A percentile compares a stretch with the other conserved stretches of the same genome.
Evolutionary conservation across 2,113 vertebrate genomes (phyloP).

Genomic region (Amblyopsis rosae): DNA sequence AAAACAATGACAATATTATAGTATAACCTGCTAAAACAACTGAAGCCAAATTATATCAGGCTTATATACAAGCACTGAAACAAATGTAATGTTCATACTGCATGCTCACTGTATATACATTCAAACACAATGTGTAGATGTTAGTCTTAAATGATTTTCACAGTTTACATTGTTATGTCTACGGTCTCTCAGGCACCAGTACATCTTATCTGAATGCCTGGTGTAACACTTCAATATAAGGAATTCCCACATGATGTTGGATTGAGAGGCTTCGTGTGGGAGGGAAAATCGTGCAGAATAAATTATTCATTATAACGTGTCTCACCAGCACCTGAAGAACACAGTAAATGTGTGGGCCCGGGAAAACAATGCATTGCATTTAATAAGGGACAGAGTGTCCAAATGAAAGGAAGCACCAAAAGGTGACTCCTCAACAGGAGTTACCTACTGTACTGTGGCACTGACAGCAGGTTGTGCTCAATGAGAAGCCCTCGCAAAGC

Average conservation of each 20-base stretch:
- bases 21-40: too few relatives aligned
- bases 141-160: not conserved
- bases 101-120: not conserved
- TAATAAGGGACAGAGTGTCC: too few relatives aligned
- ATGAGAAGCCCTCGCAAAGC: not conserved
- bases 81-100: too few relatives aligned
- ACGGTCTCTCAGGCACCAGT: conserved; percentile 17
- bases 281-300: conserved; percentile 28
- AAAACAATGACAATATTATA: too few relatives aligned
- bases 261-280: conserved; percentile 34
- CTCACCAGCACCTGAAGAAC: not conserved
- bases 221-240: conserved; percentile 36
- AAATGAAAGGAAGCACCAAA: too few relatives aligned
- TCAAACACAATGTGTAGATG: not conserved
- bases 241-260: conserved; percentile 39
- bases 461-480: not conserved
- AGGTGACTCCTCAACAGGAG: too few relatives aligned
- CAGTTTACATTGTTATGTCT: conserved; percentile 8
- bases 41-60: too few relatives aligned
- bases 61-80: too few relatives aligned
- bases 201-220: conserved; percentile 15
- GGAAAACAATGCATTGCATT: too few relatives aligned
- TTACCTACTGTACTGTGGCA: too few relatives aligned
- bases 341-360: too few relatives aligned
- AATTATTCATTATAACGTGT: conserved; percentile 38